Percentiles rank a stretch among this genome's conserved stretches.
phyloP scores from a whole-genome alignment of 2,113 vertebrate genomes.

The Stegostoma tigrinum region DNA sequence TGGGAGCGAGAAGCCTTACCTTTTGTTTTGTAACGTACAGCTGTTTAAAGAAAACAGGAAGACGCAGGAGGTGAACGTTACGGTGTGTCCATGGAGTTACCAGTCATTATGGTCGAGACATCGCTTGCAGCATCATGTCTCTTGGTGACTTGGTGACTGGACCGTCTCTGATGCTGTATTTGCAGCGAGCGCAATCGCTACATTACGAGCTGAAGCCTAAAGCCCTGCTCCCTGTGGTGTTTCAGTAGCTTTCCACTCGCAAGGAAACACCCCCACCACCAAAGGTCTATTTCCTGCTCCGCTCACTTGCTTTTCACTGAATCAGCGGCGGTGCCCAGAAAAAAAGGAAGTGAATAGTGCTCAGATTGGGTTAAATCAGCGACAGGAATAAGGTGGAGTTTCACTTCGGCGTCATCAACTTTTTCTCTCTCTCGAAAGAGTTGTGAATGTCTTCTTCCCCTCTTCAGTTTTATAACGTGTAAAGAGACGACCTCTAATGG shows the following conservation, averaged over 20 bases:
- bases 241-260: neutral
- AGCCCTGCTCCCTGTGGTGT: neutral
- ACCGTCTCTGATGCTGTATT: neutral
- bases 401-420: neutral
- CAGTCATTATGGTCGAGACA: neutral
- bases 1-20: neutral
- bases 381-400: constrained; percentile 22
- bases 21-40: neutral
- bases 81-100: neutral
- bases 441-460: neutral
- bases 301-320: neutral
- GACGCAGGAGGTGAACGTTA: neutral
- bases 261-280: neutral
- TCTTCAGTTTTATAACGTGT: neutral
- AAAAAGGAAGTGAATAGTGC: constrained; percentile 4
- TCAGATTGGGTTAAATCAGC: constrained; percentile 7
- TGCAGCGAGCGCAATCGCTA: neutral
- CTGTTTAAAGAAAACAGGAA: neutral
- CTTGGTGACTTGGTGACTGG: neutral
- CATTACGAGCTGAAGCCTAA: neutral
- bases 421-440: neutral
- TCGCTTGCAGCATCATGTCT: neutral
- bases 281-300: neutral
- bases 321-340: neutral
- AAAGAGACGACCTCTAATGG: neutral